Base-by-base conservation (phyloP, 2,113 vertebrate species). In the Periophthalmus modestus region DNA sequence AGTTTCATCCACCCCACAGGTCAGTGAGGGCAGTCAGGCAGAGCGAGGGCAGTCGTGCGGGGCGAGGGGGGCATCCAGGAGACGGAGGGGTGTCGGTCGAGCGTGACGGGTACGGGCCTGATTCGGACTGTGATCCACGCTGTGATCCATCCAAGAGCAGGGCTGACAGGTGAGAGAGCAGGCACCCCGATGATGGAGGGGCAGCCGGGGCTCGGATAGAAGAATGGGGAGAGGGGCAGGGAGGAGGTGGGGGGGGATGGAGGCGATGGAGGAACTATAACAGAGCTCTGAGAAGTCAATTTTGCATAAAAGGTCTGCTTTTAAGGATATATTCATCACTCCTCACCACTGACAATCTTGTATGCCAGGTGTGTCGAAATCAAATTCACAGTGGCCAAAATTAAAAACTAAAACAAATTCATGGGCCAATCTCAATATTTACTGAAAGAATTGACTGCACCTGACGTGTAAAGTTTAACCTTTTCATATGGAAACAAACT, bases 101-200 rank as follows among this genome's bases (percentile, higher is more conserved):
- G 82, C 78, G 87, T 88, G 93, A 87, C 83, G 84, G 78, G 80
- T 88, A 87, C 80, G 88, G 85, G 19, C 19, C 88, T 82, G 85
- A 91, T 85, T 81, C 84, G 83, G 48, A 52, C 88, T 83, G 89
- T 90, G 93, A 93, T 88, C 85, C 90, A 82, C 74, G 85, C 78
- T 88, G 74, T 54, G 50, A 54, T 54, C 50, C 50, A n/a, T 54
- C 50, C 18, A 19, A 54, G 82, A 94, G 83, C 81, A 82, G 84
- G 92, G 87, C 87, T 92, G 93, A 93, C 93, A 93, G 90, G 89
- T 93, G 89, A 93, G 89, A 88, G 85, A 90, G 84, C 82, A 77
- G 78, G 78, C 77, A 81, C 88, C 87, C 80, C 93, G 91, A 92
- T 92, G 91, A 93, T 89, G 88, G 83, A 79, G 48, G 82, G 79